A percentile compares a stretch with the other conserved stretches of the same genome.
phyloP scores from a whole-genome alignment of 2,113 vertebrate species.

The Micromys minutus region DNA sequence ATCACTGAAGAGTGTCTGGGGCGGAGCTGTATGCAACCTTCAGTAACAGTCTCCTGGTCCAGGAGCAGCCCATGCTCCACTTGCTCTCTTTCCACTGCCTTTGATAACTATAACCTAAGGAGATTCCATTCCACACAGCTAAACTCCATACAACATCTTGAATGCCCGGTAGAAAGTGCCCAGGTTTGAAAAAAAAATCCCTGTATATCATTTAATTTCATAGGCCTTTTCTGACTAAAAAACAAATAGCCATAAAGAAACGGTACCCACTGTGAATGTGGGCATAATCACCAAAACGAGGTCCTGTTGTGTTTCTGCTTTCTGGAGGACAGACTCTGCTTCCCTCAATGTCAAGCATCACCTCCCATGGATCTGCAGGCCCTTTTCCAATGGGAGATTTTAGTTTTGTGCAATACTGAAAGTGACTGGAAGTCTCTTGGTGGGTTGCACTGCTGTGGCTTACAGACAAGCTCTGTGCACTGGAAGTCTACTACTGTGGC shows the following conservation, averaged over 20 bases:
- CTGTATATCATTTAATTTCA: not conserved
- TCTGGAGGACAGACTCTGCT: not conserved
- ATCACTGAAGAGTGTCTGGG: not conserved
- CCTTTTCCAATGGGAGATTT: not conserved
- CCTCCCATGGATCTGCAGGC: not conserved
- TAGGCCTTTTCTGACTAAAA: not conserved
- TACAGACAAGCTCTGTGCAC: not conserved
- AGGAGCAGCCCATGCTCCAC: not conserved
- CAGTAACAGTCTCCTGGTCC: not conserved
- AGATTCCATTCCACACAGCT: not conserved
- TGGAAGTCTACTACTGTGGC: not conserved
- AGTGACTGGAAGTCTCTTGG: not conserved
- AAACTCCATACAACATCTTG: not conserved
- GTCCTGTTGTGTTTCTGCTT: not conserved
- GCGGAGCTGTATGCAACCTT: not conserved
- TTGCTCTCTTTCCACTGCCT: not conserved
- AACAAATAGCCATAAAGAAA: not conserved
- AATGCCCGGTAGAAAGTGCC: not conserved
- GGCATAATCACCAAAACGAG: not conserved
- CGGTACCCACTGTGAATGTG: not conserved
- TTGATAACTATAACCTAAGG: not conserved
- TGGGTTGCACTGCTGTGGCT: not conserved
- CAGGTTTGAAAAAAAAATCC: constrained; percentile 1
- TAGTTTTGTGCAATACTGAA: not conserved
- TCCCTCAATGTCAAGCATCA: not conserved